phyloP scores from a whole-genome alignment of 37 sponge, comb jelly and placozoan species.

The Mnemiopsis leidyi region DNA sequence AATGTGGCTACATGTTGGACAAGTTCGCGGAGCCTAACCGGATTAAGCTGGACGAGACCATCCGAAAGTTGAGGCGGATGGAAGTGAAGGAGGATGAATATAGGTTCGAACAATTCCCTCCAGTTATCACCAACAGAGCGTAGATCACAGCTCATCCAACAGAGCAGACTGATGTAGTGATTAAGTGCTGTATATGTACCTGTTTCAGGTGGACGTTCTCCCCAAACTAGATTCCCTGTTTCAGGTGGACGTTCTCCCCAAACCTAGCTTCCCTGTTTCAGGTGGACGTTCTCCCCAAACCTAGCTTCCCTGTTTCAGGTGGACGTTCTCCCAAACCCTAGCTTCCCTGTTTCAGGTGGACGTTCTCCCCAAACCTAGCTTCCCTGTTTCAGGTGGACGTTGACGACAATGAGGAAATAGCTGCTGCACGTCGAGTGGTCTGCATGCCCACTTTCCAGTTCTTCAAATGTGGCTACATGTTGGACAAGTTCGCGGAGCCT shows the following conservation, averaged over 20 bases:
- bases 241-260: too few species aligned
- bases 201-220: too few species aligned
- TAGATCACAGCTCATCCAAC: too few species aligned
- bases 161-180: too few species aligned
- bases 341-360: too few species aligned
- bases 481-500: slow-evolving; percentile 22
- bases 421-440: neutral
- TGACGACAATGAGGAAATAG: slow-evolving; percentile 12
- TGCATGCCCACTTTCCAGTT: slow-evolving; percentile 60
- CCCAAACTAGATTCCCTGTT: too few species aligned
- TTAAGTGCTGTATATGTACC: too few species aligned
- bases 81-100: slow-evolving; percentile 31
- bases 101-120: neutral
- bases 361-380: too few species aligned
- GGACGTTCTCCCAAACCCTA: too few species aligned
- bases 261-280: too few species aligned
- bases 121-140: neutral
- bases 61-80: neutral
- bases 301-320: too few species aligned
- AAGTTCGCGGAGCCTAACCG: slow-evolving; percentile 26
- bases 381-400: slow-evolving; percentile 37
- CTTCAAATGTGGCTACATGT: slow-evolving; percentile 17
- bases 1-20: slow-evolving; percentile 15
- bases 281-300: too few species aligned
- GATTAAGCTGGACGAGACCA: slow-evolving; percentile 29